Conservation (phyloP, 1,140 invertebrate species). For the Drosophila neocordata region DNA sequence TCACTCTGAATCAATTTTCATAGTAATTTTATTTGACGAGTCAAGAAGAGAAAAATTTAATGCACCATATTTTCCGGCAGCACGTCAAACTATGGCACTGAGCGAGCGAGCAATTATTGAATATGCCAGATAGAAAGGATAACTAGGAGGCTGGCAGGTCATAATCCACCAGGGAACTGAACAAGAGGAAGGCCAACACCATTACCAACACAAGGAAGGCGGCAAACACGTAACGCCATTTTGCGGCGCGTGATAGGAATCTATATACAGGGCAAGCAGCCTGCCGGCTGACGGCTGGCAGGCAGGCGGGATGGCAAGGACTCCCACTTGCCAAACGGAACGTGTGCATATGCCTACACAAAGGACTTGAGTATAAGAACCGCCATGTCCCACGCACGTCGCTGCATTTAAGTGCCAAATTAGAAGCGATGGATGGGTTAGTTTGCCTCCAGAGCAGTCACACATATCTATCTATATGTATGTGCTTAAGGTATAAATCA, state of each 20-base stretch:
- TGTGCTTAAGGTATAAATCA: constrained; percentile 2
- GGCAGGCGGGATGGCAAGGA: constrained; percentile 30
- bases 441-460: constrained; percentile 18
- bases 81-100: constrained; percentile 56
- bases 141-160: constrained; percentile 22
- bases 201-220: constrained; percentile 30
- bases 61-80: constrained; percentile 65
- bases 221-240: constrained; percentile 77
- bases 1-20: constrained; percentile 60
- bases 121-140: constrained; percentile 51
- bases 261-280: constrained; percentile 1
- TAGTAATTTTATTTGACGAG: constrained; percentile 57
- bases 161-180: constrained; percentile 48
- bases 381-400: constrained; percentile 63
- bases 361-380: constrained; percentile 35
- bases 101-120: constrained; percentile 65
- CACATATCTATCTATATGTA: constrained; percentile 38
- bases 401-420: constrained; percentile 78
- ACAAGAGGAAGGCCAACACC: constrained; percentile 38
- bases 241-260: constrained; percentile 75
- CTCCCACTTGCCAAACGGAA: constrained; percentile 20
- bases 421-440: constrained; percentile 39
- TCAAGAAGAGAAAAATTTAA: constrained; percentile 59
- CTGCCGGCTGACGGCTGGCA: background rate
- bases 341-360: constrained; percentile 74